phyloP scores from a whole-genome alignment of 2,797 vertebrate species.

The Todus mexicanus region DNA sequence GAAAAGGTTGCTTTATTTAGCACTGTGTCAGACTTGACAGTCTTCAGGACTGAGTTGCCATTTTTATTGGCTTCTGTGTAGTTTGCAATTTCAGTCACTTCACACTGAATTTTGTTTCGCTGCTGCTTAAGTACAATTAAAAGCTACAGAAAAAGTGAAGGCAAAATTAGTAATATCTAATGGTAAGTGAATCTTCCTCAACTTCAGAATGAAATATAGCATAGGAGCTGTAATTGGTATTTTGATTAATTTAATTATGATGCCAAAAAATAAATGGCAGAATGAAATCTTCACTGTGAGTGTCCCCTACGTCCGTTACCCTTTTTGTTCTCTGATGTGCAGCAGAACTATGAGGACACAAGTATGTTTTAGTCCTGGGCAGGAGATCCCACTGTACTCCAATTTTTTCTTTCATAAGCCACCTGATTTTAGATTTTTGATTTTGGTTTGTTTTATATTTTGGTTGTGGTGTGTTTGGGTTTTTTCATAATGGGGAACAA shows the following conservation, averaged over 20 bases:
- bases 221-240: not conserved
- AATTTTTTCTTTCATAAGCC: not conserved
- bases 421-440: not conserved
- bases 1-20: not conserved
- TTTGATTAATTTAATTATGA: not conserved
- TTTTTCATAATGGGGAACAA: not conserved
- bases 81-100: not conserved
- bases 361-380: not conserved
- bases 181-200: not conserved
- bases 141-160: not conserved
- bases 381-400: not conserved
- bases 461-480: not conserved
- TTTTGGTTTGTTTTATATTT: not conserved
- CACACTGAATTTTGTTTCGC: not conserved
- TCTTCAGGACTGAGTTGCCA: not conserved
- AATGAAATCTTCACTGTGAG: not conserved
- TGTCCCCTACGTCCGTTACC: not conserved
- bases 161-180: not conserved
- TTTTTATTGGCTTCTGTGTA: not conserved
- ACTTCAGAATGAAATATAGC: not conserved
- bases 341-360: fast-evolving
- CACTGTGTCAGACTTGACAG: not conserved
- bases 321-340: not conserved
- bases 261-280: not conserved
- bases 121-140: not conserved